Conservation (phyloP, 1,140 invertebrate species). For the Mizuhopecten yessoensis region DNA sequence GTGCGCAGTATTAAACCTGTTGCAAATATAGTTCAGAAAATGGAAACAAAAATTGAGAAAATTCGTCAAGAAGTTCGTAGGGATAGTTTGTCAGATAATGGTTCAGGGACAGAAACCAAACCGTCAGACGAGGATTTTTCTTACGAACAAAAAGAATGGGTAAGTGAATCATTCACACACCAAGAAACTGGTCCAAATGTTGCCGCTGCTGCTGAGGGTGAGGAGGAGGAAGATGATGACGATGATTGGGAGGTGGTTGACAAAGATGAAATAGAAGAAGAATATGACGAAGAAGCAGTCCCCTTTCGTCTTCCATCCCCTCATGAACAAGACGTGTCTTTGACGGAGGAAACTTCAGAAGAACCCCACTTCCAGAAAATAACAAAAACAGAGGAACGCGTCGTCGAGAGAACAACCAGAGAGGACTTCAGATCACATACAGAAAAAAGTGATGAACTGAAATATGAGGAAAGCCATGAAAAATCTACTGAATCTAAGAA, state of each 20-base stretch:
- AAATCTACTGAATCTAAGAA: background rate
- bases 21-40: conserved; percentile 67
- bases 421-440: background rate
- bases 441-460: background rate
- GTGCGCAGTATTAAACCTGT: conserved; percentile 44
- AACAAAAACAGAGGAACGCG: conserved; percentile 20
- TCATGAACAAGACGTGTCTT: background rate
- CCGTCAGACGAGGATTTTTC: background rate
- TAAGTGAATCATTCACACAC: background rate
- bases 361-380: background rate
- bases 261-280: conserved; percentile 67
- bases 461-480: background rate
- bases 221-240: conserved; percentile 74
- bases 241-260: conserved; percentile 80
- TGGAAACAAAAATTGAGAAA: conserved; percentile 69
- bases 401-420: background rate
- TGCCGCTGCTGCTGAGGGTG: conserved; percentile 40
- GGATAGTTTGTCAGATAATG: background rate
- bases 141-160: background rate
- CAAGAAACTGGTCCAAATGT: background rate
- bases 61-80: conserved; percentile 48
- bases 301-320: conserved; percentile 54
- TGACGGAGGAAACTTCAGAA: conserved; percentile 14
- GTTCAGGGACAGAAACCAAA: background rate
- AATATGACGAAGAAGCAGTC: conserved; percentile 66